Evolutionary conservation across 1,140 invertebrate species (phyloP), one percentile per base, ranked within the genome.

Genomic region (Holcopasites calliopsidis): DNA sequence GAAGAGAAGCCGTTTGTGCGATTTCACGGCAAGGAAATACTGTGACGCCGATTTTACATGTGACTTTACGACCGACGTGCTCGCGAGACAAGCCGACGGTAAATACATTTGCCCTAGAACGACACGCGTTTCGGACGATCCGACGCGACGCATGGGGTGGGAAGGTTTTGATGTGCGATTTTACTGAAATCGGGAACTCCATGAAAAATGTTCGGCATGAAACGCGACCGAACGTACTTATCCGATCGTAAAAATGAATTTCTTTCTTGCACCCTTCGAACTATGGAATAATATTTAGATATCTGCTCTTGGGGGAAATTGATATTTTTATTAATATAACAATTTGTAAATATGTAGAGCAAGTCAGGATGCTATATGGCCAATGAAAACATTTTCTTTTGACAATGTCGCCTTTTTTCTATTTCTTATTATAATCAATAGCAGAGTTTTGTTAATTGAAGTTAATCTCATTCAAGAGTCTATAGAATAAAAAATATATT

Each of bases 31-130:
- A 55, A 75, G 84, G 85, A 86, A 83, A 84, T 83, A 85, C 26
- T 77, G 77, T 80, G 78, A 47, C 75, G 86, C 82, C 75, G 82
- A 65, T 85, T 85, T 85, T 75, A 74, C 69, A 71, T 52, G 65
- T 23, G 61, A 61, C 81, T 90, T 90, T 90, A 90, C 87, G 88
- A 88, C 78, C 79, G 77, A 87, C 77, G 80, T 86, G 83, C 78
- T 81, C 83, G 76, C 74, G 74, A 79, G 71, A 74, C 55, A 82
- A 85, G 79, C 84, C 78, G 66, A 68, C 62, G 69, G 76, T 82
- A 83, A 85, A 84, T 82, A 84, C 72, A 70, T 84, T 55, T 71
- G 50, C 52, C 55, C 64, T 21, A 13, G 28, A 61, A 62, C 26
- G 52, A 62, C 6, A 47, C 23, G 71, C 49, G 60, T 77, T 82